Conservation (phyloP, 2,797 vertebrate species). For the Macroramphosus scolopax region DNA sequence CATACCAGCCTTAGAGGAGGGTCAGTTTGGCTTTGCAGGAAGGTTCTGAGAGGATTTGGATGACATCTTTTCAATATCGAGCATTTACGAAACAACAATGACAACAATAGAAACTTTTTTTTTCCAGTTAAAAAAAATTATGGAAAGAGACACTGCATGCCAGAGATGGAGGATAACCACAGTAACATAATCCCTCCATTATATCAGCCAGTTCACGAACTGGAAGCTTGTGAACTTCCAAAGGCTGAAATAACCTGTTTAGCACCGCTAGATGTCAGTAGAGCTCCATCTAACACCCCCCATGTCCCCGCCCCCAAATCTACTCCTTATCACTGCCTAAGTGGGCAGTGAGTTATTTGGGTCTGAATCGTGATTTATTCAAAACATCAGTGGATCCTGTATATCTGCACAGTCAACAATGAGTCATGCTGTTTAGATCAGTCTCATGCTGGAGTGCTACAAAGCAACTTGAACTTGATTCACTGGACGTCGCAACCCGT, state of each 20-base stretch:
- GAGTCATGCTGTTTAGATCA: conserved; percentile 39
- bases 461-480: conserved; percentile 34
- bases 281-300: conserved; percentile 25
- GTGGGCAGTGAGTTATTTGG: conserved; percentile 35
- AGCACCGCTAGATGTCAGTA: conserved; percentile 64
- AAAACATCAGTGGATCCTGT: conserved; percentile 27
- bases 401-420: conserved; percentile 41
- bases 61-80: too few species aligned
- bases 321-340: conserved; percentile 2
- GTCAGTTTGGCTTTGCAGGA: too few species aligned
- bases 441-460: conserved; percentile 26
- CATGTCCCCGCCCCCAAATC: too few species aligned
- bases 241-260: background rate
- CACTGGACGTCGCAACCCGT: conserved; percentile 28
- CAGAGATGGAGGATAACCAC: too few species aligned
- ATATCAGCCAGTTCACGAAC: too few species aligned
- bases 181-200: too few species aligned
- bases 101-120: too few species aligned
- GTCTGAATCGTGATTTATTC: conserved; percentile 32
- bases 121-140: too few species aligned
- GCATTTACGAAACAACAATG: too few species aligned
- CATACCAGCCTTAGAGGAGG: too few species aligned
- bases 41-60: too few species aligned
- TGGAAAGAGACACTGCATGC: too few species aligned
- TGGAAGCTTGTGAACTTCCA: background rate